Evolutionary conservation across 1,140 invertebrate genomes (phyloP).

Genomic region (Aethina tumida): DNA sequence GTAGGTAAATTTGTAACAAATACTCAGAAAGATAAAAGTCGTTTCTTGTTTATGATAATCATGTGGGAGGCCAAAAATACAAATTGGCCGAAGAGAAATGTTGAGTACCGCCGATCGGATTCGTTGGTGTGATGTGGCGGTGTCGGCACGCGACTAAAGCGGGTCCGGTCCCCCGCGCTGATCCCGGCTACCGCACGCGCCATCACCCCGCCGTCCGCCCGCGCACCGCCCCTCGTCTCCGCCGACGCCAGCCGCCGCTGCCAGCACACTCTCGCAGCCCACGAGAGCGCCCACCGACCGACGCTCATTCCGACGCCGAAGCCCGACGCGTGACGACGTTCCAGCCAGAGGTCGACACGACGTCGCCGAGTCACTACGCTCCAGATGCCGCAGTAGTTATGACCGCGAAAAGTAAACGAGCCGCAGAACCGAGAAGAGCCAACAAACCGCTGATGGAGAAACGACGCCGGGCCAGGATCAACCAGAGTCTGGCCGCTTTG

Average conservation of each 20-base stretch:
- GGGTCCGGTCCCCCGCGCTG: constrained; percentile 19
- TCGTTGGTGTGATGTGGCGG: constrained; percentile 33
- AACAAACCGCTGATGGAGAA: constrained; percentile 92
- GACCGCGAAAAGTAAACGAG: constrained; percentile 33
- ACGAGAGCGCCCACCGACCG: constrained; percentile 2
- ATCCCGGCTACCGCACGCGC: constrained; percentile 15
- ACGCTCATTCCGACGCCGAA: constrained; percentile 11
- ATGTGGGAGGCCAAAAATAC: not conserved
- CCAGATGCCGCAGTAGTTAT: constrained; percentile 18
- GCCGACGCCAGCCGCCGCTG: constrained; percentile 18
- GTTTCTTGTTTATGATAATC: not conserved
- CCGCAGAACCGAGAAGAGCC: constrained; percentile 42
- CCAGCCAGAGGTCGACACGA: not conserved
- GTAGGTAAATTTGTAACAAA: no score
- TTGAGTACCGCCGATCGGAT: constrained; percentile 21
- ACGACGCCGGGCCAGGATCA: constrained; percentile 75
- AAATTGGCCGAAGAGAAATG: no score
- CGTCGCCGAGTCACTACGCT: not conserved
- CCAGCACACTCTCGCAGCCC: constrained; percentile 22
- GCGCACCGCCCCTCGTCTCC: constrained; percentile 16
- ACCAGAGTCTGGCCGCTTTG: constrained; percentile 75
- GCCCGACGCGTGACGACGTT: constrained; percentile 2
- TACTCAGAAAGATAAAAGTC: no score
- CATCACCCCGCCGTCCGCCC: constrained; percentile 11
- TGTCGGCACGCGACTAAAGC: constrained; percentile 38